Base-by-base conservation (phyloP, 2,113 vertebrate species). In the Deroptyus accipitrinus region DNA sequence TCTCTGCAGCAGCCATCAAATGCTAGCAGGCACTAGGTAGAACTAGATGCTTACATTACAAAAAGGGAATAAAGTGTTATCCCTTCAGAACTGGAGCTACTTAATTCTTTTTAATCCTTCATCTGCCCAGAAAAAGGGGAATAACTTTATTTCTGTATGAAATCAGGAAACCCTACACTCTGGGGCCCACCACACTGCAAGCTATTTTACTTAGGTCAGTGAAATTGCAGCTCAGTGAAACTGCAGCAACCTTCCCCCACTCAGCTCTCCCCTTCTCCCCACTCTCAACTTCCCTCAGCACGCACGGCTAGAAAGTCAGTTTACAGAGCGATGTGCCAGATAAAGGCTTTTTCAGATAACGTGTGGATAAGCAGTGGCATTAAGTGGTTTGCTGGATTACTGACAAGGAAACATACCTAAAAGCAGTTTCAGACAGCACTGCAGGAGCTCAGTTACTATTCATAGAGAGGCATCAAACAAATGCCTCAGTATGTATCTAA, bases 361-460 rank as follows among this genome's bases (percentile, higher is more conserved):
- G 1, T 12, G 23, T 41, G n/a, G 66, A 67, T 68, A 83, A 94
- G n/a, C 28, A 90, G 68, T n/a, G 10, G 41, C 63, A 84, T 78
- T 96, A 94, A 94, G 76, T 75, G 55, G 59, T 73, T 96, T 95
- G 54, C n/a, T 94, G 77, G 90, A 92, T n/a, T 85, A 66, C 35
- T 67, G 66, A 88, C 85, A 92, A 83, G 17, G 83, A 87, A 76
- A 84, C 23, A 54, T 28, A 64, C 9, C 37, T 75, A 85, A 90
- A 76, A 73, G 42, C 27, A n/a, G 57, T 12, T 17, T 24, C 2
- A 0, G 22, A 16, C 24, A 91, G 30, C 88, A 44, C 3, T 57
- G 62, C 30, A 72, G 66, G 30, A 55, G 19, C 25, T 77, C 80
- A 41, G 28, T 12, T 75, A 70, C 44, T 69, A 12, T 68, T 57